A percentile compares a stretch with the other conserved stretches of the same genome.
Evolutionary conservation across 2,888 invertebrate species (phyloP).

Genomic region (Orthosia incerta): DNA sequence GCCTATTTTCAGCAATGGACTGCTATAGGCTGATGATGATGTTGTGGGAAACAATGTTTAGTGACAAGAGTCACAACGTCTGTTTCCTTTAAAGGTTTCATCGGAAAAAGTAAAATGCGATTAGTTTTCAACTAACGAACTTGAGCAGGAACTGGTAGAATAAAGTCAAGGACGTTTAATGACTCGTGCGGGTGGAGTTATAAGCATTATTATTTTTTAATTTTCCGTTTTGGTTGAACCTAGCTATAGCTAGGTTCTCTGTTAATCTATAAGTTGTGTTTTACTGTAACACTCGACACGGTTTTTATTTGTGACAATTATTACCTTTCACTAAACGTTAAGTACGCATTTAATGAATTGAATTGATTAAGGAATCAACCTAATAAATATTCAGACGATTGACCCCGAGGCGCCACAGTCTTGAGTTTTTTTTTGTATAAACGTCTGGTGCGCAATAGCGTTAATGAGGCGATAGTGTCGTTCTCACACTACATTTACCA

Average conservation of each 20-base stretch:
- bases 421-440: conserved; percentile 64
- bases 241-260: no score
- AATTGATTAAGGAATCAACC: conserved; percentile 78
- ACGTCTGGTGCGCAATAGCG: conserved; percentile 74
- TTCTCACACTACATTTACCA: conserved; percentile 22
- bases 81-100: background rate
- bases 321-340: conserved; percentile 48
- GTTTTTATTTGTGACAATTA: conserved; percentile 30
- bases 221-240: background rate
- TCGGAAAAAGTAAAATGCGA: background rate
- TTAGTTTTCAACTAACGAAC: background rate
- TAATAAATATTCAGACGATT: conserved; percentile 80
- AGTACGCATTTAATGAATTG: conserved; percentile 71
- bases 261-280: background rate
- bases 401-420: conserved; percentile 74
- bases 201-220: background rate
- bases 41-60: no score
- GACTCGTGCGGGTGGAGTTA: background rate
- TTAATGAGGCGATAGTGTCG: conserved; percentile 42
- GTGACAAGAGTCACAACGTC: background rate
- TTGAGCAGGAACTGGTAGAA: background rate
- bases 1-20: no score
- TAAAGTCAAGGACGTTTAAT: background rate
- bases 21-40: no score
- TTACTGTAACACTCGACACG: conserved; percentile 28